phyloP scores from a whole-genome alignment of 2,113 vertebrate species.

The Centropristis striata region DNA sequence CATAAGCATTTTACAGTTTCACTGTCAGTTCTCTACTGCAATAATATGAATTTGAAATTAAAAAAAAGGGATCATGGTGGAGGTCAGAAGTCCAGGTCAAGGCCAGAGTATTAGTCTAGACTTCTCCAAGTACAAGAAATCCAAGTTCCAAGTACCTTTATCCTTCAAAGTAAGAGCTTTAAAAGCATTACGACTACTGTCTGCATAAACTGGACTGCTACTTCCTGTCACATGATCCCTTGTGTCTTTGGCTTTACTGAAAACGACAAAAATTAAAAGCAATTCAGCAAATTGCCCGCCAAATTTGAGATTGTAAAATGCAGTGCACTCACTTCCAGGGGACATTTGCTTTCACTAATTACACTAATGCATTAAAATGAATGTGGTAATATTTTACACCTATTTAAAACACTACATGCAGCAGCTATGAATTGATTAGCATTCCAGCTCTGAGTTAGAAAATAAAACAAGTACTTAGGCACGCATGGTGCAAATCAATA shows the following conservation, averaged over 20 bases:
- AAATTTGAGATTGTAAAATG: slow-evolving; percentile 1
- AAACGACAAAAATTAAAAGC: neutral
- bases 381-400: neutral
- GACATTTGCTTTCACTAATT: neutral
- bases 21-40: slow-evolving; percentile 3
- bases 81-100: no score
- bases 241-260: neutral
- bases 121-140: no score
- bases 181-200: neutral
- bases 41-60: neutral
- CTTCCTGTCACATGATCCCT: neutral
- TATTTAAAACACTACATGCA: neutral
- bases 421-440: slow-evolving; percentile 17
- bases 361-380: neutral
- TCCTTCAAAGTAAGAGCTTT: neutral
- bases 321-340: neutral
- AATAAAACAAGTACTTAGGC: slow-evolving; percentile 52
- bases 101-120: no score
- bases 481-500: slow-evolving; percentile 60
- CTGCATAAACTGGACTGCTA: no score
- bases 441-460: slow-evolving; percentile 51
- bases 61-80: no score
- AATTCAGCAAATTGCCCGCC: neutral
- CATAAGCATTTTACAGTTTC: slow-evolving; percentile 2
- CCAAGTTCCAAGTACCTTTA: no score